Evolutionary conservation across 2,113 vertebrate genomes (phyloP).

Genomic region (Fukomys damarensis): DNA sequence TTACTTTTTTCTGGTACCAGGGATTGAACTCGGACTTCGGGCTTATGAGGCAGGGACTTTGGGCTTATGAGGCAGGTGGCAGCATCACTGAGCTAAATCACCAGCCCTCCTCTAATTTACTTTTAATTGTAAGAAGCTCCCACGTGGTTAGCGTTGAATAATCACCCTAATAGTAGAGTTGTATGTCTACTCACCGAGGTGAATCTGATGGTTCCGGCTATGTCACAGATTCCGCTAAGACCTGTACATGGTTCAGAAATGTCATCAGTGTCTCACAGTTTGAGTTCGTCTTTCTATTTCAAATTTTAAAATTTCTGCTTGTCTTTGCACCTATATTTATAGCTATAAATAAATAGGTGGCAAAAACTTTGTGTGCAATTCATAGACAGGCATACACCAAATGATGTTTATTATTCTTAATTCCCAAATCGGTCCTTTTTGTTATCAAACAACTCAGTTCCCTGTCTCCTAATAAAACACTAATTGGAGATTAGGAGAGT

Average conservation of each 20-base stretch:
- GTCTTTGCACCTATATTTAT: not conserved
- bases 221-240: constrained; percentile 85
- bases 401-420: not conserved
- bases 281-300: not conserved
- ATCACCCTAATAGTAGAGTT: not conserved
- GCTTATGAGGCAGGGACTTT: too few relatives aligned
- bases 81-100: too few relatives aligned
- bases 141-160: not conserved
- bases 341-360: not conserved
- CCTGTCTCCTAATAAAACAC: not conserved
- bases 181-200: constrained; percentile 87
- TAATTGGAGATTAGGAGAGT: not conserved
- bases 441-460: not conserved
- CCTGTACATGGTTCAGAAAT: constrained; percentile 79
- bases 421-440: not conserved
- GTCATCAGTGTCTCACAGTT: not conserved
- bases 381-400: not conserved
- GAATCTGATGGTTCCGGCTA: constrained; percentile 86
- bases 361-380: not conserved
- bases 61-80: too few relatives aligned
- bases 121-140: constrained; percentile 18
- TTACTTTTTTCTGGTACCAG: too few relatives aligned
- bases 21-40: too few relatives aligned
- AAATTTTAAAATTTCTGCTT: not conserved
- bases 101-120: not conserved